phyloP scores from a whole-genome alignment of 2,113 vertebrate genomes.

The Malurus melanocephalus region DNA sequence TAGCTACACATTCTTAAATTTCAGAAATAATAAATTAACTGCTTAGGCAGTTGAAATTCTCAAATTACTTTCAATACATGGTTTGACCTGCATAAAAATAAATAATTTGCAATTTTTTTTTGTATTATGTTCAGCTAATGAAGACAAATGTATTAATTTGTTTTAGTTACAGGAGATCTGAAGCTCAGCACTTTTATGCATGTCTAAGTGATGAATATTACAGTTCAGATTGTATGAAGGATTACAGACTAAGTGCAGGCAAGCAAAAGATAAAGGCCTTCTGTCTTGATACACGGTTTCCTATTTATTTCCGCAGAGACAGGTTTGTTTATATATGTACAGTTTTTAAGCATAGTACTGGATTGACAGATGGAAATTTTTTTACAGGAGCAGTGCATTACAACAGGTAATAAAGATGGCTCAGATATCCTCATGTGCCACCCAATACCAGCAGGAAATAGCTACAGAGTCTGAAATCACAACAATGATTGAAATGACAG shows the following conservation, averaged over 20 bases:
- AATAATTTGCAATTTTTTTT: constrained; percentile 51
- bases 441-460: neutral
- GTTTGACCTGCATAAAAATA: constrained; percentile 60
- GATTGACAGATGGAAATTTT: neutral
- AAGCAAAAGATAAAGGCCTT: constrained; percentile 19
- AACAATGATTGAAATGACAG: neutral
- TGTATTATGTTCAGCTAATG: constrained; percentile 59
- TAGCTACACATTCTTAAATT: constrained; percentile 2
- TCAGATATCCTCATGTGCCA: neutral
- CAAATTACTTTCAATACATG: constrained; percentile 50
- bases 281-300: neutral
- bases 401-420: neutral
- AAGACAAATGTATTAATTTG: constrained; percentile 71
- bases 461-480: neutral
- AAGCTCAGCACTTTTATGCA: constrained; percentile 51
- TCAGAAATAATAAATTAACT: constrained; percentile 49
- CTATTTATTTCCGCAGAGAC: constrained; percentile 25
- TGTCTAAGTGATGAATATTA: constrained; percentile 63
- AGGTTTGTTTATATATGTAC: neutral
- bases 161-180: constrained; percentile 54
- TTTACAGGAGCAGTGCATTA: neutral
- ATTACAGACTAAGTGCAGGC: constrained; percentile 42
- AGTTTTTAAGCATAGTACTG: neutral
- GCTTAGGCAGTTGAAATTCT: constrained; percentile 45
- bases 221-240: constrained; percentile 52